Percentiles rank a stretch among this genome's conserved stretches.
Evolutionary conservation across 2,888 invertebrate species (phyloP).

Genomic region (Sussaba pulchella): DNA sequence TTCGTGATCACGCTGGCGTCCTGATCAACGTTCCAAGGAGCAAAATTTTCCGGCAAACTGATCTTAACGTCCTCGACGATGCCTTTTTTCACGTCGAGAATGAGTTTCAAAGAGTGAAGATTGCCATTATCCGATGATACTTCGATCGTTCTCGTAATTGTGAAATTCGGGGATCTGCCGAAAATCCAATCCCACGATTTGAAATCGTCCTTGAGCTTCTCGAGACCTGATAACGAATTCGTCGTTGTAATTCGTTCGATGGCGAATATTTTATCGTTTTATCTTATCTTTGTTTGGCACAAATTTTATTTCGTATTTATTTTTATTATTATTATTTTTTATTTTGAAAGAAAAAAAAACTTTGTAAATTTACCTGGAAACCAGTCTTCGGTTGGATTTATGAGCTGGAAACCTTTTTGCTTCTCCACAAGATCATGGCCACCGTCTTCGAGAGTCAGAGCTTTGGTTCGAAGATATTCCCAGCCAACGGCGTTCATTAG

Average conservation of each 20-base stretch:
- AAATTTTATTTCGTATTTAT: too few relatives aligned
- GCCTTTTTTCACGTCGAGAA: slow-evolving; percentile 88
- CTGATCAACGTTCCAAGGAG: slow-evolving; percentile 87
- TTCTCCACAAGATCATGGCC: slow-evolving; percentile 89
- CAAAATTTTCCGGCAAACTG: slow-evolving; percentile 87
- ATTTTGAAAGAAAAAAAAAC: neutral
- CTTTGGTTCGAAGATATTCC: slow-evolving; percentile 92
- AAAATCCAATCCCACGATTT: slow-evolving; percentile 95
- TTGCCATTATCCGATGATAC: slow-evolving; percentile 84
- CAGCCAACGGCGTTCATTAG: slow-evolving; percentile 93
- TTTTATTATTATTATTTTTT: too few relatives aligned
- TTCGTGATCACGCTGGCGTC: slow-evolving; percentile 89
- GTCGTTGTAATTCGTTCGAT: neutral
- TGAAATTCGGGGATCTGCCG: slow-evolving; percentile 95
- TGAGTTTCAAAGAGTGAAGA: slow-evolving; percentile 86
- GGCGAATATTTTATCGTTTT: slow-evolving; percentile 1
- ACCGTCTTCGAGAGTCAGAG: slow-evolving; percentile 89
- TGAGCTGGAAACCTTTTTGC: slow-evolving; percentile 93
- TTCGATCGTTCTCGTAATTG: slow-evolving; percentile 88
- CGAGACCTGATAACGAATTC: slow-evolving; percentile 86
- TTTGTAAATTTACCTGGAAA: slow-evolving; percentile 89
- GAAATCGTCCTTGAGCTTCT: slow-evolving; percentile 89
- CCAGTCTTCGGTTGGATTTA: slow-evolving; percentile 95
- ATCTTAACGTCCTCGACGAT: slow-evolving; percentile 88
- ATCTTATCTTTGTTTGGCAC: too few relatives aligned